A percentile compares a stretch with the other conserved stretches of the same genome.
Evolutionary conservation across 2,113 vertebrate species (phyloP).

Genomic region (Pachyramphus minor): DNA sequence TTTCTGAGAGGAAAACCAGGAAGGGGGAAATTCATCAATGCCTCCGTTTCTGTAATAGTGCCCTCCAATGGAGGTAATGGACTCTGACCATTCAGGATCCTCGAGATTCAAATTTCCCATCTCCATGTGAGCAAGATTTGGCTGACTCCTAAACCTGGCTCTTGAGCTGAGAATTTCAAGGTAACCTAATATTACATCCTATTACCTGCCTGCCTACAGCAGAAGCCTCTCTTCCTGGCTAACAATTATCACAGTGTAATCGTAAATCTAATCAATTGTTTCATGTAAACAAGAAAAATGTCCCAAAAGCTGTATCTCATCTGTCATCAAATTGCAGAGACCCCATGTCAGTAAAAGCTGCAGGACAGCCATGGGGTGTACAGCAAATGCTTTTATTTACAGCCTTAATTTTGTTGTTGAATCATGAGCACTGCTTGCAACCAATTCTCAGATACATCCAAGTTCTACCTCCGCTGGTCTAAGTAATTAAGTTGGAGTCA

Average conservation of each 20-base stretch:
- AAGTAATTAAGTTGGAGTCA: constrained; percentile 26
- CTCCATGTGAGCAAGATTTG: neutral
- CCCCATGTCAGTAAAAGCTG: neutral
- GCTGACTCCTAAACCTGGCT: neutral
- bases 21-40: neutral
- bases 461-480: neutral
- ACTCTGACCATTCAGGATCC: neutral
- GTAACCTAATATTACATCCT: neutral
- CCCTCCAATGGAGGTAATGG: neutral
- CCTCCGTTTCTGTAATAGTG: neutral
- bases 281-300: neutral
- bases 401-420: neutral
- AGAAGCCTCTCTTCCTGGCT: neutral
- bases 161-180: neutral
- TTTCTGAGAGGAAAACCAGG: neutral
- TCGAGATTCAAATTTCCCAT: neutral
- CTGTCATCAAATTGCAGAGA: neutral
- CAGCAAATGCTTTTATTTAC: neutral
- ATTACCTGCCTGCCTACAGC: neutral
- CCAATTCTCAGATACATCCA: neutral
- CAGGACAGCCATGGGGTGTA: neutral
- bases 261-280: neutral
- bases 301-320: neutral
- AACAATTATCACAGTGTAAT: neutral
- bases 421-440: neutral